These are phyloP conservation scores for Cryptoleucopteryx plumbea DNA, from an alignment of 2,113 vertebrate species.

Conservation along the genomic window DNA sequence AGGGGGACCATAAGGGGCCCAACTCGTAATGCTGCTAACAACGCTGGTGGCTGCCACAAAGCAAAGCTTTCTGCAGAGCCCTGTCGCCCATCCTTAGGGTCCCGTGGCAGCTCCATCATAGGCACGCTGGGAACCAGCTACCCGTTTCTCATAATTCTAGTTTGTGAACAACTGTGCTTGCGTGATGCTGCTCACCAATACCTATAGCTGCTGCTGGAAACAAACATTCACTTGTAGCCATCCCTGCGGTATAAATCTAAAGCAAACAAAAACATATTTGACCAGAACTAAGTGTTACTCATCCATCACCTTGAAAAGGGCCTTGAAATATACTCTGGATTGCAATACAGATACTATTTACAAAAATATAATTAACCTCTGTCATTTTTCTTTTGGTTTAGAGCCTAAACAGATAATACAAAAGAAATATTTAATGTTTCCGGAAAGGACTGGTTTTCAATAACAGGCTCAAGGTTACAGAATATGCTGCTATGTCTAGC, in stretches of 20 bases:
- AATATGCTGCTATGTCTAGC: background rate
- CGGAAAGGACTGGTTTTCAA: background rate
- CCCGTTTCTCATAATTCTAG: background rate
- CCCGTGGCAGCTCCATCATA: accelerated
- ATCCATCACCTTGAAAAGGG: background rate
- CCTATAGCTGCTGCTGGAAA: background rate
- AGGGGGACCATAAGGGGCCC: too few species aligned
- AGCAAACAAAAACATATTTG: background rate
- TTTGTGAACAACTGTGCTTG: background rate
- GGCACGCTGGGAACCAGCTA: background rate
- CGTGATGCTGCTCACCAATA: accelerated
- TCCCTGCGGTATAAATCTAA: background rate
- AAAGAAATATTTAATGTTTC: background rate
- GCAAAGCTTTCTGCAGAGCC: background rate
- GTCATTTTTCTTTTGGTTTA: background rate
- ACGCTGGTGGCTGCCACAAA: background rate
- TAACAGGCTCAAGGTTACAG: background rate
- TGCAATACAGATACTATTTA: background rate
- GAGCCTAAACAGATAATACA: background rate
- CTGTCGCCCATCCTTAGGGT: background rate
- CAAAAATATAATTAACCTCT: background rate
- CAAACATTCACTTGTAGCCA: background rate
- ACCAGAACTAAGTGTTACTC: background rate
- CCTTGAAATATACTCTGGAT: background rate
- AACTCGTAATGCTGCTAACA: accelerated